Percentiles rank a stretch among this genome's conserved stretches.
Conservation (phyloP, 2,113 vertebrate genomes). For the Falcunculus frontatus region DNA sequence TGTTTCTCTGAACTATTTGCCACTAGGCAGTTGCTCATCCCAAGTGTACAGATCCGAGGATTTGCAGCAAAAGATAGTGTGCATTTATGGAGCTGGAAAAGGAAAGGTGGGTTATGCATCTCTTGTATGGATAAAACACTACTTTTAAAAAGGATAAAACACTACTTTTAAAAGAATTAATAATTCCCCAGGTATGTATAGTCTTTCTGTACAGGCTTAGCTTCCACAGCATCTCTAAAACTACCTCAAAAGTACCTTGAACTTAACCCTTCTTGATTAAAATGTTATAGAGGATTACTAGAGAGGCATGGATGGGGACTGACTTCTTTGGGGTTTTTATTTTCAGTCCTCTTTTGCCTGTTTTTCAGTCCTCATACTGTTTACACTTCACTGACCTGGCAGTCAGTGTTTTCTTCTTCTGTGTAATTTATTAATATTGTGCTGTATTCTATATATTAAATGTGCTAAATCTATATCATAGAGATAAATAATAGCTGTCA, state of each 20-base stretch:
- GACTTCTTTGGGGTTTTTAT: background rate
- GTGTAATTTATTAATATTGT: background rate
- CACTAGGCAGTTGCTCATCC: background rate
- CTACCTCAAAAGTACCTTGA: background rate
- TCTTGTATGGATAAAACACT: background rate
- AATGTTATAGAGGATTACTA: background rate
- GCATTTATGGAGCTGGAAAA: background rate
- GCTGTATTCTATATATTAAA: background rate
- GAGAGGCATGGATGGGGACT: background rate
- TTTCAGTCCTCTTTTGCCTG: background rate
- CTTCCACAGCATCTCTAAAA: background rate
- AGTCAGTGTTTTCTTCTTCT: background rate
- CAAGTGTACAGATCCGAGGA: background rate
- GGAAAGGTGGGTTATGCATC: background rate
- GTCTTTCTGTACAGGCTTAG: background rate
- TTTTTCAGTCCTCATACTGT: background rate
- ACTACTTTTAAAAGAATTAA: background rate
- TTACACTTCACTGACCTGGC: background rate
- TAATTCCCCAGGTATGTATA: background rate
- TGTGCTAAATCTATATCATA: background rate
- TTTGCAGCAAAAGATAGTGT: slow-evolving; percentile 10
- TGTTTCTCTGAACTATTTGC: slow-evolving; percentile 10
- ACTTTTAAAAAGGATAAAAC: background rate
- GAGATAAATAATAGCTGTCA: background rate
- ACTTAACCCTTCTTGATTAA: background rate